A percentile compares a stretch with the other conserved stretches of the same genome.
Evolutionary conservation across 2,888 invertebrate species (phyloP).

Genomic region (Aleiodes leptofemur): DNA sequence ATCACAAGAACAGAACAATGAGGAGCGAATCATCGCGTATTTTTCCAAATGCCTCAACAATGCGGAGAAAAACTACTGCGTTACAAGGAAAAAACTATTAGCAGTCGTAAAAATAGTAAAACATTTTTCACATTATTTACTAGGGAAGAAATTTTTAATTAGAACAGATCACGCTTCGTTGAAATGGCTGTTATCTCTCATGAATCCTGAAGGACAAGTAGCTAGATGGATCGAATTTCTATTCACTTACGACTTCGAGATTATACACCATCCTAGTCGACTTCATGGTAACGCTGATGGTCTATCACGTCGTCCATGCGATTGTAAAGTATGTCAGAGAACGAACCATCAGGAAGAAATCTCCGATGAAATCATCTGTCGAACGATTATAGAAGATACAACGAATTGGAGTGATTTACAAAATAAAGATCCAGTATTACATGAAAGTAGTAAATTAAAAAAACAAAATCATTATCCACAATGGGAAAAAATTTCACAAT

Average conservation of each 20-base stretch:
- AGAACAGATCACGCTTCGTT: background rate
- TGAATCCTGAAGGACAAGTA: too few relatives aligned
- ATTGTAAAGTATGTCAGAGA: slow-evolving; percentile 44
- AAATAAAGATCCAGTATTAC: slow-evolving; percentile 9
- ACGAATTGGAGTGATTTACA: slow-evolving; percentile 21
- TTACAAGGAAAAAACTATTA: slow-evolving; percentile 60
- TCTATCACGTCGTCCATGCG: slow-evolving; percentile 40
- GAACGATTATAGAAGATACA: background rate
- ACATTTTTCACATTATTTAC: slow-evolving; percentile 63
- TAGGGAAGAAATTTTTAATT: slow-evolving; percentile 58
- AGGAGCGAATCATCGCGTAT: background rate
- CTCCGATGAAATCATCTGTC: slow-evolving; percentile 12
- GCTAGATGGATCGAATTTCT: background rate
- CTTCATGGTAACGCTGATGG: slow-evolving; percentile 21
- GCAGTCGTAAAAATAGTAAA: slow-evolving; percentile 58
- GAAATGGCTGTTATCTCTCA: background rate
- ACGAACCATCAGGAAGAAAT: slow-evolving; percentile 21
- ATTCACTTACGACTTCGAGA: background rate
- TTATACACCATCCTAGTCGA: slow-evolving; percentile 40
- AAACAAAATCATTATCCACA: slow-evolving; percentile 31
- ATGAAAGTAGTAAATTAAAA: slow-evolving; percentile 32
- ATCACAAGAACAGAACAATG: background rate
- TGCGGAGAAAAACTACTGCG: slow-evolving; percentile 47
- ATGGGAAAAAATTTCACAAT: slow-evolving; percentile 48
- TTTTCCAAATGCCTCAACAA: slow-evolving; percentile 31